Percentiles rank a stretch among this genome's conserved stretches.
Conservation (phyloP, 2,888 invertebrate genomes). For the Habroteleia sp. region DNA sequence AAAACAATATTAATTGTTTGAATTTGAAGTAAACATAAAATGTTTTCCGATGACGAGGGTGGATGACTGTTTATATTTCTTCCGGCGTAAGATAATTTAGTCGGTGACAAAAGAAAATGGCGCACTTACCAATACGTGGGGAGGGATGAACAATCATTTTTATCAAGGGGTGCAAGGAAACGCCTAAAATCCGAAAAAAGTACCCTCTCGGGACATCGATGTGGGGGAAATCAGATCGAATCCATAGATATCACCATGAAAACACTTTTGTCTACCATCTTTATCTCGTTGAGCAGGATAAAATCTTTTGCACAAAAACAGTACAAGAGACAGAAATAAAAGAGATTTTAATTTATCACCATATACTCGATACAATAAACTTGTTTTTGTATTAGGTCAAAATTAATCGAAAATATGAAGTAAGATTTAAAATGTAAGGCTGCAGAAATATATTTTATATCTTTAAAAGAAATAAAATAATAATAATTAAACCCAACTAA, state of each 20-base stretch:
- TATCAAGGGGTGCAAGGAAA: constrained; percentile 59
- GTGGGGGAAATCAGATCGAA: constrained; percentile 56
- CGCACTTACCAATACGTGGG: constrained; percentile 17
- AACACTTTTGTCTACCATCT: constrained; percentile 43
- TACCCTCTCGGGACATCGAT: constrained; percentile 53
- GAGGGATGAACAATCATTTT: constrained; percentile 45
- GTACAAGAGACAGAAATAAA: constrained; percentile 10
- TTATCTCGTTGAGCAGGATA: constrained; percentile 22
- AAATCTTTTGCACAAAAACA: constrained; percentile 32
- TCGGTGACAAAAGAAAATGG: constrained; percentile 57
- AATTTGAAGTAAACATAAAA: neutral
- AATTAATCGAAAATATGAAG: no score
- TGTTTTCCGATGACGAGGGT: constrained; percentile 1
- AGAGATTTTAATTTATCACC: constrained; percentile 24
- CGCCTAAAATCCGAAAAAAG: constrained; percentile 62
- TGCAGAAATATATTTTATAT: no score
- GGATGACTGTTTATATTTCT: constrained; percentile 24
- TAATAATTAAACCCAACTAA: no score
- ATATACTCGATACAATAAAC: neutral
- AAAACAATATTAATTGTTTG: neutral
- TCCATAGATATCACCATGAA: constrained; percentile 50
- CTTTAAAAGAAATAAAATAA: no score
- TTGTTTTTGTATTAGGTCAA: neutral
- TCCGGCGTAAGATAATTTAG: constrained; percentile 22
- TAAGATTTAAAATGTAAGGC: no score